Conservation (phyloP, 2,797 vertebrate species). For the Chiloscyllium punctatum region DNA sequence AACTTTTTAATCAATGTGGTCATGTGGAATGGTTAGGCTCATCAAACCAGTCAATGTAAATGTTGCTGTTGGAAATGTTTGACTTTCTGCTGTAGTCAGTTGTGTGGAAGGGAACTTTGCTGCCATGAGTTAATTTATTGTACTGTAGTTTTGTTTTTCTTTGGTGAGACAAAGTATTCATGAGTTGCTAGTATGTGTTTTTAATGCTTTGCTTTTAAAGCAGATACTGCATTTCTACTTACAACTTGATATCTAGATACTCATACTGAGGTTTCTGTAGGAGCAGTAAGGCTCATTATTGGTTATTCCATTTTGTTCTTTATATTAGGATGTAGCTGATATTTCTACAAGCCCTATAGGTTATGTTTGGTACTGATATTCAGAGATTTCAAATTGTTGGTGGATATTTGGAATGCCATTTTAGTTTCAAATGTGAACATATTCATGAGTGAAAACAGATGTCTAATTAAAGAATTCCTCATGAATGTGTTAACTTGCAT, state of each 20-base stretch:
- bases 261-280: neutral
- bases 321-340: neutral
- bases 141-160: too few species aligned
- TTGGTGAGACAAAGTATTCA: neutral
- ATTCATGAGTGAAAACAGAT: neutral
- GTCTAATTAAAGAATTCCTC: neutral
- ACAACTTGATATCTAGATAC: neutral
- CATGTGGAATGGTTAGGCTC: neutral
- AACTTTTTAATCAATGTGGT: neutral
- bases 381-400: neutral
- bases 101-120: neutral
- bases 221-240: neutral
- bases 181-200: neutral
- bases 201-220: constrained; percentile 4
- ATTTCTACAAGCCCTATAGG: neutral
- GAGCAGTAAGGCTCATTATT: neutral
- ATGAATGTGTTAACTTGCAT: neutral
- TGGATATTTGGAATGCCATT: neutral
- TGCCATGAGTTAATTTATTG: neutral
- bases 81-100: neutral
- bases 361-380: neutral
- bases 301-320: neutral
- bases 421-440: neutral
- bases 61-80: neutral
- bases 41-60: neutral